A percentile compares a stretch with the other conserved stretches of the same genome.
Evolutionary conservation across 2,113 vertebrate species (phyloP).

Genomic region (Triplophysa tibetana): DNA sequence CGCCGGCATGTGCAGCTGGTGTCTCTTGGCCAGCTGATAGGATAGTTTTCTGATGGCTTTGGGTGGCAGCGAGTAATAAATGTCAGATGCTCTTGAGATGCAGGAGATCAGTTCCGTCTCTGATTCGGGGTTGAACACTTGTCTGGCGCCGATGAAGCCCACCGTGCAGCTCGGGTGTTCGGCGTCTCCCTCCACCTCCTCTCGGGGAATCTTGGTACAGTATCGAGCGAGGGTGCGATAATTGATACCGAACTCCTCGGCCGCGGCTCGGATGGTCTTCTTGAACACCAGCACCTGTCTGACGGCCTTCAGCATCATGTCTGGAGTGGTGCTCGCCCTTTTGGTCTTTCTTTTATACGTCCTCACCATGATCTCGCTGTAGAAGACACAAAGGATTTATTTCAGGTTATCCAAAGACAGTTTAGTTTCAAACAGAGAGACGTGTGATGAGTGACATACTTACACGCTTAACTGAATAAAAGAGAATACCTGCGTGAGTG

Average conservation of each 20-base stretch:
- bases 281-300: conserved; percentile 26
- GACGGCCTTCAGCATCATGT: conserved; percentile 33
- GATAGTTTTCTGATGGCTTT: background rate
- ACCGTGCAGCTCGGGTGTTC: conserved; percentile 8
- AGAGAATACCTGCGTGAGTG: too few relatives aligned
- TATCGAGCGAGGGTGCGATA: conserved; percentile 30
- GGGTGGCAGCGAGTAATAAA: background rate
- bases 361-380: background rate
- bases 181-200: conserved; percentile 4
- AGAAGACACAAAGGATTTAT: background rate
- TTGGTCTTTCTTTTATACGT: conserved; percentile 25
- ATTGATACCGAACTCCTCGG: conserved; percentile 31
- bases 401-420: too few relatives aligned
- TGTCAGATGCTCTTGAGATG: background rate
- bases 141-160: background rate
- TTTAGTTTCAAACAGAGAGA: too few relatives aligned
- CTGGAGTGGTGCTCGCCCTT: conserved; percentile 2
- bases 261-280: conserved; percentile 24
- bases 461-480: too few relatives aligned
- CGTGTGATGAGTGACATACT: too few relatives aligned
- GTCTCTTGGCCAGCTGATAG: background rate
- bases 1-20: background rate
- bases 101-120: conserved; percentile 6
- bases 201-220: conserved; percentile 7
- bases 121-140: background rate